Conservation (phyloP, 2,888 invertebrate species). For the Leucophenga montana region DNA sequence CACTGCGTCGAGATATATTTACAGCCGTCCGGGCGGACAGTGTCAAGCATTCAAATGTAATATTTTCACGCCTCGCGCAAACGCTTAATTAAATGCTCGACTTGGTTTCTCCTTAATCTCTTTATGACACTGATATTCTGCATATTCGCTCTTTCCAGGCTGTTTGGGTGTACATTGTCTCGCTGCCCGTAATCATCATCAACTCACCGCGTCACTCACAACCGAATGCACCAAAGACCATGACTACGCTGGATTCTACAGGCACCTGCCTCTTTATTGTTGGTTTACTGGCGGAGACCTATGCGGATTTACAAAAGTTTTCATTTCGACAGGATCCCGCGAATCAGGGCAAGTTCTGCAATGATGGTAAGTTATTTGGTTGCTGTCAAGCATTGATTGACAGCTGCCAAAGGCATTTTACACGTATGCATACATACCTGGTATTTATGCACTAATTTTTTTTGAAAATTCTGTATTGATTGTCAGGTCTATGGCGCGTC, state of each 20-base stretch:
- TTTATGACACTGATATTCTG: conserved; percentile 12
- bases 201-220: conserved; percentile 88
- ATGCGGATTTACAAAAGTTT: conserved; percentile 94
- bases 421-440: too few species aligned
- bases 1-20: not conserved
- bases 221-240: conserved; percentile 84
- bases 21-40: not conserved
- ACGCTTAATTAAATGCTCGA: conserved; percentile 32
- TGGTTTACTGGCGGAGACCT: conserved; percentile 89
- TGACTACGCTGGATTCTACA: conserved; percentile 89
- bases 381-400: too few species aligned
- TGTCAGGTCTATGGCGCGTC: conserved; percentile 84
- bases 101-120: not conserved
- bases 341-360: conserved; percentile 94
- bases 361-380: conserved; percentile 79
- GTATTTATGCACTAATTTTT: not conserved
- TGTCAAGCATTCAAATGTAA: not conserved
- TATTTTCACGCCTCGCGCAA: conserved; percentile 9
- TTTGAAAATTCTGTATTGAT: not conserved
- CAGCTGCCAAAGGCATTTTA: too few species aligned
- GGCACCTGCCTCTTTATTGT: conserved; percentile 89
- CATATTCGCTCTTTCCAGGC: conserved; percentile 76
- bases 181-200: conserved; percentile 91
- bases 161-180: conserved; percentile 93
- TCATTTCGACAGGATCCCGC: conserved; percentile 90